Conservation (phyloP, 2,113 vertebrate species). For the Caloenas nicobarica region DNA sequence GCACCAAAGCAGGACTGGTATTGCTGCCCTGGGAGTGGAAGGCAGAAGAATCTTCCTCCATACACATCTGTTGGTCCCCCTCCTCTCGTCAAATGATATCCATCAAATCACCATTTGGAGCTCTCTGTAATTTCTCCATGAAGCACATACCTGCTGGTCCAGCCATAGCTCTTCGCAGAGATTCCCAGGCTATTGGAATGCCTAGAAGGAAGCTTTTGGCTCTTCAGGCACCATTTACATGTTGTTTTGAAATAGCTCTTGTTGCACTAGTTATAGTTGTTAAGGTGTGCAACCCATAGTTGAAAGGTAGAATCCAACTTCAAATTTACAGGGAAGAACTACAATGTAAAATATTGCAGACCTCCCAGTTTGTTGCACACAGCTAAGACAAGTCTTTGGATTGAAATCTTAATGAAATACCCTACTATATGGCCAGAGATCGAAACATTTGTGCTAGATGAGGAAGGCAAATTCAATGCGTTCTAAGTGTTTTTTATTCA, state of each 20-base stretch:
- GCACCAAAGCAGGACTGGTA: neutral
- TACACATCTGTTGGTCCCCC: fast-evolving
- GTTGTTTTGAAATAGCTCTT: neutral
- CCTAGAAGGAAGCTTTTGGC: neutral
- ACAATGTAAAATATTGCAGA: neutral
- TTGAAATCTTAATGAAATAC: neutral
- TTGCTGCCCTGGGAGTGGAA: neutral
- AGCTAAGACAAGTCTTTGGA: neutral
- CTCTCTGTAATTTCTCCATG: neutral
- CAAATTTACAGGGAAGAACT: neutral
- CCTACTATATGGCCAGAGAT: neutral
- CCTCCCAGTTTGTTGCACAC: neutral
- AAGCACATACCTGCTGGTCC: neutral
- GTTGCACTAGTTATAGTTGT: neutral
- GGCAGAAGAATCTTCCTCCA: neutral
- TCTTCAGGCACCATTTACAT: neutral
- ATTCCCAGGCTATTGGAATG: neutral
- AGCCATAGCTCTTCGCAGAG: neutral
- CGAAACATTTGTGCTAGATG: neutral
- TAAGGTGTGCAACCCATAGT: neutral
- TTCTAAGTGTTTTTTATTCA: neutral
- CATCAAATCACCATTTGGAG: neutral
- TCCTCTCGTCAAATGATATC: neutral
- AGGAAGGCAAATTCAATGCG: neutral
- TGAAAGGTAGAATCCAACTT: neutral